Base-by-base conservation (phyloP, 2,888 invertebrate genomes). In the Nezara viridula region DNA sequence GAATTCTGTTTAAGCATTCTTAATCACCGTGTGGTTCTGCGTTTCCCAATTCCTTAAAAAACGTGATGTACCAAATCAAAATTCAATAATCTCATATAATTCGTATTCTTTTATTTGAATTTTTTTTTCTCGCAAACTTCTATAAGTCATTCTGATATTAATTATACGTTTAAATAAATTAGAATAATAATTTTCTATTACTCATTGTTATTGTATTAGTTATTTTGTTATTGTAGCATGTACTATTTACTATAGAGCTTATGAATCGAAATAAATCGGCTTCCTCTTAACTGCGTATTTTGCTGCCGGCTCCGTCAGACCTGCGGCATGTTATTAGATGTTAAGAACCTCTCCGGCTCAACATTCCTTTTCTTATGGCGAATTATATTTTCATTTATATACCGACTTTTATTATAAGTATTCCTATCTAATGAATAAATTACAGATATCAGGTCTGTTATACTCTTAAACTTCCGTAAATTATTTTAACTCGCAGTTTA, bases 281-380 rank as follows among this genome's bases (percentile, higher is more conserved):
- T 37, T 73, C 37, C 66, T 37, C 9, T 19, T 81, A n/a, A 81
- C 81, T 81, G 81, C 81, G 81, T 81, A 81, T 81, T 81, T 81
- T 47, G 44, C 44, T 44, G 81, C n/a, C n/a, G 81, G 44, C 81
- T 73, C 66, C 32, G 44, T 44, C 44, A 10, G 81, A 44, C 81
- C 81, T 81, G 81, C 81, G 81, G 81, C 81, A 81, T 73, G 37
- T 73, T 73, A 37, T 73, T 73, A 73, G 21, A 73, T 37, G 66
- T 73, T 55, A 73, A 37, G 32, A 73, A 73, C 32, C 19, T 73
- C 66, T 73, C 6, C 66, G 32, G 32, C 66, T 37, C 66, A 73
- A 73, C 66, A 73, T 37, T 73, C 66, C 66, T 73, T 73, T 73
- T 19, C 14, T 73, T 73, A 73, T 9, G 37, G 16, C 14, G 16